Evolutionary conservation across 2,113 vertebrate species (phyloP), one percentile per base, ranked within the genome.

Genomic region (Cavia porcellus): DNA sequence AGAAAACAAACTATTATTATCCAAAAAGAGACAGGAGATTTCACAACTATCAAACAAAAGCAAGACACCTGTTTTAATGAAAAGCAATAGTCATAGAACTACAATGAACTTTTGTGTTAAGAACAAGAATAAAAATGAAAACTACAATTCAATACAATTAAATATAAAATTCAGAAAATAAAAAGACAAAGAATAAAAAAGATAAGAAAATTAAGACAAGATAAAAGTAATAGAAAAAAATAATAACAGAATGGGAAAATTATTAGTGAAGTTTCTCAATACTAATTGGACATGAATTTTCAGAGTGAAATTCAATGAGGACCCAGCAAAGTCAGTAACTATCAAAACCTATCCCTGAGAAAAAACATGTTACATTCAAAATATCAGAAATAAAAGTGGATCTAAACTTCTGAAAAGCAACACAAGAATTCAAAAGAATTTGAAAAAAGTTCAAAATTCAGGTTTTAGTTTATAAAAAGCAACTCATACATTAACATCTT

Each of bases 161-260:
- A 92, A 79, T 17, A 79, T 9, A 64, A 96, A 74, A 75, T 95
- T 66, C 17, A 86, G 50, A 93, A 90, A 82, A 90, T 11, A 94
- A 47, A 87, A 92, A 47, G 32, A 87, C 14, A 57, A 86, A 55
- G 35, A 95, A 86, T 75, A 38, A 86, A 38, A 38, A 38, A 64
- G 17, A 57, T 57, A 90, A 75, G 30, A 25, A 72, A 94, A 50
- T 35, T 82, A 5, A 0, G 52, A 64, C 82, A 82, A 81, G 12
- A 82, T 45, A 90, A 94, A 94, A 81, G 80, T 62, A 94, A 66
- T 10, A 61, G 32, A 59, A 64, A 62, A 96, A 74, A 57, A 24
- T 17, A 70, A 30, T 77, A 74, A 74, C 12, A 82, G 42, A 74
- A 64, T 35, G 13, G 84, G 57, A 72, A 92, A 64, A 75, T 19